Evolutionary conservation across 2,113 vertebrate genomes (phyloP), one percentile per base, ranked within the genome.

Genomic region (Phalacrocorax brasilianus): DNA sequence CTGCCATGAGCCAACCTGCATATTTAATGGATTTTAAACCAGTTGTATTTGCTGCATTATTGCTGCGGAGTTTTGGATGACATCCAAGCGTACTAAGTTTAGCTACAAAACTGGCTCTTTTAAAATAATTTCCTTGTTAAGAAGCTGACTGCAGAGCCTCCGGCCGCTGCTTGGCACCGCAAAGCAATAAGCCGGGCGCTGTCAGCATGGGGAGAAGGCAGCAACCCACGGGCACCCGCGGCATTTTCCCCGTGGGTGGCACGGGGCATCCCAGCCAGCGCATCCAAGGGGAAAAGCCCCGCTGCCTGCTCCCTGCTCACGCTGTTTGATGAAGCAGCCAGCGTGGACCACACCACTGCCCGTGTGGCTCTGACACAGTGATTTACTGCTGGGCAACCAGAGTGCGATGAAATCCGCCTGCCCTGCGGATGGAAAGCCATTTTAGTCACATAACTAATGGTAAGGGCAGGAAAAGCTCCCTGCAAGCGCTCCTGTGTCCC

Each of bases 91-190:
- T 49, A 83, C 85, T 76, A 92, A 88, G 94, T 96, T 97, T 95
- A 97, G 95, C 93, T 96, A 89, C 73, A 95, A 97, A 97, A 91
- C 21, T 11, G 80, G 56, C 85, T 94, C 90, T 93, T 97, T 91
- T 72, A 89, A 97, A 97, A 92, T 94, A 83, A 97, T 95, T 96
- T 91, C 86, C 94, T 78, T 89, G 88, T 95, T 95, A 91, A 96
- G 89, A 79, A 96, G 95, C 92, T 53, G 92, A 93, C 89, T 96
- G 95, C 74, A 66, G 80, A 92, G 94, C 86, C 91, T 93, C 86
- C 13, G 44, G 93, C 62, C 2, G 0, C 55, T 67, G 87, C 68
- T 71, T 84, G 82, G 86, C 81, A 83, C 45, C 1, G 23, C 74
- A 91, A 44, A 78, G 73, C 47, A 74, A 4, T 62, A 62, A 47